phyloP scores from a whole-genome alignment of 2,888 invertebrate genomes.

The Eutolmus rufibarbis region DNA sequence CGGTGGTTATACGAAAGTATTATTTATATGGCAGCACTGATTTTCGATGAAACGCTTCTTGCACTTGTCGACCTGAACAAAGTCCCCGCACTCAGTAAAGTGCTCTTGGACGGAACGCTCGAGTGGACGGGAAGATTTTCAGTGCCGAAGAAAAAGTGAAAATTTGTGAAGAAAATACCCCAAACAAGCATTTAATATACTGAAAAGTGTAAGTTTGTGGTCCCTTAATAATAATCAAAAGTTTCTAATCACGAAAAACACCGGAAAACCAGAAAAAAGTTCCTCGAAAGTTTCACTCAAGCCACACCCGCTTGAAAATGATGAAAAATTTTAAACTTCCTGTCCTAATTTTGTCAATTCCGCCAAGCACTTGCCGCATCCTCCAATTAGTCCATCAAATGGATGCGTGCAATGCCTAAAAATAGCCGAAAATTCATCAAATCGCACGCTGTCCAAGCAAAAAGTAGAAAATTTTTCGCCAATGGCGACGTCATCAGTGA shows the following conservation, averaged over 20 bases:
- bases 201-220: conserved; percentile 29
- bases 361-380: background rate
- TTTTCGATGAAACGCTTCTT: background rate
- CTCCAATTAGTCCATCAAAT: background rate
- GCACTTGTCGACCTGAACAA: background rate
- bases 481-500: conserved; percentile 37
- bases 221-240: background rate
- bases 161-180: background rate
- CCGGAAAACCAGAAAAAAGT: background rate
- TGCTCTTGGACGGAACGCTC: conserved; percentile 1
- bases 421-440: background rate
- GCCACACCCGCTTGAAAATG: conserved; percentile 18
- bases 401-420: background rate
- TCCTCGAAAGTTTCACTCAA: background rate
- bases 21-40: background rate
- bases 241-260: background rate
- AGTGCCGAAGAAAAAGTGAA: background rate
- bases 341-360: conserved; percentile 12
- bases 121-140: background rate
- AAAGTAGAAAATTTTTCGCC: background rate
- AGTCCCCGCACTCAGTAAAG: background rate
- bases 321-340: conserved; percentile 11
- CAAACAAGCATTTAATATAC: background rate
- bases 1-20: background rate
- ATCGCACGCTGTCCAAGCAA: background rate